phyloP scores from a whole-genome alignment of 2,797 vertebrate species.

The Monodelphis domestica region DNA sequence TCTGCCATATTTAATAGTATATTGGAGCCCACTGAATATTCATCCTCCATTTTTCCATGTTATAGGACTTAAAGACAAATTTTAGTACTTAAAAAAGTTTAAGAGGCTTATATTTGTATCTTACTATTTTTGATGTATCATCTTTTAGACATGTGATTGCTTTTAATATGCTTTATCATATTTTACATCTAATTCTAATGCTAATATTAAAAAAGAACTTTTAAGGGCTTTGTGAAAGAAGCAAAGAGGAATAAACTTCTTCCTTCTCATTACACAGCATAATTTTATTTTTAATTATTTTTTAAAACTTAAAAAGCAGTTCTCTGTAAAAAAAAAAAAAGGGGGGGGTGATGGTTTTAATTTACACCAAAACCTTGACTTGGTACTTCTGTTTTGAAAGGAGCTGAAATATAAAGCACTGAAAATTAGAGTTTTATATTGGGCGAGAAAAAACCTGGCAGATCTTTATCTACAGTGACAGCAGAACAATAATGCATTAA shows the following conservation, averaged over 20 bases:
- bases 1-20: not conserved
- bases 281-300: conserved; percentile 63
- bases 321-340: conserved; percentile 49
- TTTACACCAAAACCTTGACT: conserved; percentile 59
- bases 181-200: conserved; percentile 41
- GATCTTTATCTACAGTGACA: conserved; percentile 60
- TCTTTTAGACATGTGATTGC: not conserved
- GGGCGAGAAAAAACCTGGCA: conserved; percentile 14
- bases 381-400: conserved; percentile 64
- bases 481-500: conserved; percentile 64
- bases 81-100: not conserved
- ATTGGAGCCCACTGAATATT: not conserved
- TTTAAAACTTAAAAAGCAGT: conserved; percentile 56
- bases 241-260: not conserved
- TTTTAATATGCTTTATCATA: not conserved
- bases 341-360: conserved; percentile 62
- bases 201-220: conserved; percentile 10
- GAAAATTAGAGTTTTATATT: conserved; percentile 51
- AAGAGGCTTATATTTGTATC: not conserved
- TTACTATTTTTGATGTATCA: conserved; percentile 49
- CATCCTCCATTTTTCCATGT: not conserved
- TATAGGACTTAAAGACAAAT: not conserved
- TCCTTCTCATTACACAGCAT: conserved; percentile 25
- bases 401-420: conserved; percentile 46
- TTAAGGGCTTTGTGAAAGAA: conserved; percentile 34